Evolutionary conservation across 2,113 vertebrate genomes (phyloP).

Genomic region (Ibidorhyncha struthersii): DNA sequence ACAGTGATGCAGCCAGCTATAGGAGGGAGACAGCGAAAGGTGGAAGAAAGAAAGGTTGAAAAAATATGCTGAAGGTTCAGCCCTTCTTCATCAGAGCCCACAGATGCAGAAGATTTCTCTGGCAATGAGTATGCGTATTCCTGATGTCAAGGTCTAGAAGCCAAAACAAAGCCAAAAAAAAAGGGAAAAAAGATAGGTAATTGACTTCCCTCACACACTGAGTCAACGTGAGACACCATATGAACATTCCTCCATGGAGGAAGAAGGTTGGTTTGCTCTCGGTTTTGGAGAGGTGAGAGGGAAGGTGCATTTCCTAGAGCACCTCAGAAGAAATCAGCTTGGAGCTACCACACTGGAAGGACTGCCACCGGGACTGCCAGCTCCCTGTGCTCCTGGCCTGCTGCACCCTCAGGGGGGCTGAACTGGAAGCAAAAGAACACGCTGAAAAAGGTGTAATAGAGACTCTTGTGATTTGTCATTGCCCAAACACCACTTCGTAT

Average conservation of each 20-base stretch:
- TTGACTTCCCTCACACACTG: neutral
- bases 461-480: neutral
- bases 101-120: neutral
- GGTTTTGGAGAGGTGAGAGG: neutral
- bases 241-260: neutral
- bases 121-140: neutral
- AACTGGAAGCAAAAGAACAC: neutral
- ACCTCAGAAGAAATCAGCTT: neutral
- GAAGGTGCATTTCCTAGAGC: neutral
- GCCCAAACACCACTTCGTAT: neutral
- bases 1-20: neutral
- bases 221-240: too few relatives aligned
- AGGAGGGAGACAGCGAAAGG: neutral
- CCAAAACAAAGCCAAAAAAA: neutral
- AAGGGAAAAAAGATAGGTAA: neutral
- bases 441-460: neutral
- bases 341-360: accelerated
- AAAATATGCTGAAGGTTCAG: neutral
- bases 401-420: neutral
- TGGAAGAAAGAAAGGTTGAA: neutral
- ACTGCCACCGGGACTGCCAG: neutral
- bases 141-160: neutral
- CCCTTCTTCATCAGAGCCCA: neutral
- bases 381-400: neutral
- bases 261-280: neutral